phyloP scores from a whole-genome alignment of 2,888 invertebrate genomes.

The Spodoptera exigua region DNA sequence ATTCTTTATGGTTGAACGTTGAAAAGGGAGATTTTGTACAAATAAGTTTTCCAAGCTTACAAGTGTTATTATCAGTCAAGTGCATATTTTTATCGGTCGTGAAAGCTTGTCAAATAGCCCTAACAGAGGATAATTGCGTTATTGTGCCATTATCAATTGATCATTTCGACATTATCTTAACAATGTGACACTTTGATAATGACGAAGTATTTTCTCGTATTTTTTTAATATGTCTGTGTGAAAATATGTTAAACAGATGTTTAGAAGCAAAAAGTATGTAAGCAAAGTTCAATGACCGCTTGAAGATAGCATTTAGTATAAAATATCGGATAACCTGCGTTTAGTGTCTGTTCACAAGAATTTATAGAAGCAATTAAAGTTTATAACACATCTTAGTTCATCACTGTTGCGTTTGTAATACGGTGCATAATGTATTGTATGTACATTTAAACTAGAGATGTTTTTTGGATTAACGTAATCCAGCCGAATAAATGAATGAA shows the following conservation, averaged over 20 bases:
- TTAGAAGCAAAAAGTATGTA: not conserved
- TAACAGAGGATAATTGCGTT: conserved; percentile 34
- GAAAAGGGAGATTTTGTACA: conserved; percentile 16
- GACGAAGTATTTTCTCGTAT: not conserved
- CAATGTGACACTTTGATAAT: conserved; percentile 14
- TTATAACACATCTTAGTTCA: not conserved
- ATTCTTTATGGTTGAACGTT: not conserved
- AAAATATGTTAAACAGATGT: not conserved
- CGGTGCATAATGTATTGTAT: no score
- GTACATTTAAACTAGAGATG: no score
- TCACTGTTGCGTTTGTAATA: no score
- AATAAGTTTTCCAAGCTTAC: conserved; percentile 16
- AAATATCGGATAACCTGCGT: conserved; percentile 18
- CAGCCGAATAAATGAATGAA: no score
- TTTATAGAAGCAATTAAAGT: conserved; percentile 6
- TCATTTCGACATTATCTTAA: conserved; percentile 29
- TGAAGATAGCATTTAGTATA: conserved; percentile 1
- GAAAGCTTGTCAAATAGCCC: conserved; percentile 43
- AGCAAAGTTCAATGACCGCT: conserved; percentile 26
- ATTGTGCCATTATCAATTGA: conserved; percentile 46
- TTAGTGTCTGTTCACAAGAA: conserved; percentile 20
- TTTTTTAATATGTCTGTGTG: conserved; percentile 12
- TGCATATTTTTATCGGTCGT: conserved; percentile 35
- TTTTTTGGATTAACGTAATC: no score
- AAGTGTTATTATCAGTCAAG: conserved; percentile 52